Conservation (phyloP, 23 tunicate species). For the Phallusia fumigata region DNA sequence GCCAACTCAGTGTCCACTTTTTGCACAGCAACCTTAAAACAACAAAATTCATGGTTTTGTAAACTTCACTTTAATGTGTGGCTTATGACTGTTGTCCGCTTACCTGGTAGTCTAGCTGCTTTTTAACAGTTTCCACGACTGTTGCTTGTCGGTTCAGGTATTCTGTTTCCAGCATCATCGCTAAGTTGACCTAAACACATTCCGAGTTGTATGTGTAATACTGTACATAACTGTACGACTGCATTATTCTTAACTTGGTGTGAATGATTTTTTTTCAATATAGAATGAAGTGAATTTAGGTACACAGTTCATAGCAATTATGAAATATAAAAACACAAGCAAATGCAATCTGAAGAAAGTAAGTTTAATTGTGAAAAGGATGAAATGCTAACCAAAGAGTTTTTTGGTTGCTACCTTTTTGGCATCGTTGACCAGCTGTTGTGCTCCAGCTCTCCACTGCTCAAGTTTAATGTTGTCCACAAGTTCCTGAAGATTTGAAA, state of each 20-base stretch:
- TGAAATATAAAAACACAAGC: no score
- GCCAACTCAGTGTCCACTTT: conserved; percentile 70
- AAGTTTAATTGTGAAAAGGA: no score
- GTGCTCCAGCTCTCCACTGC: conserved; percentile 81
- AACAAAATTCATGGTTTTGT: no score
- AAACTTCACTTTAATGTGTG: no score
- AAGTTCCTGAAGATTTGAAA: conserved; percentile 26
- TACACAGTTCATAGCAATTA: no score
- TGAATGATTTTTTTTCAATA: no score
- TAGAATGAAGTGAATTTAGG: no score
- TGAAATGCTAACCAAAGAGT: no score
- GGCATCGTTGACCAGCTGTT: conserved; percentile 74
- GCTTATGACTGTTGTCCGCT: neutral
- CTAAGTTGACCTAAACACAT: conserved; percentile 59
- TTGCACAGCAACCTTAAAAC: conserved; percentile 79
- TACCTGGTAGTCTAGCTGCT: conserved; percentile 85
- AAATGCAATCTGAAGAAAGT: no score
- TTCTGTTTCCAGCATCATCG: conserved; percentile 95
- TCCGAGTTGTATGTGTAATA: no score
- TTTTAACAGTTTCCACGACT: conserved; percentile 71
- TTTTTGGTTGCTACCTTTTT: conserved; percentile 66
- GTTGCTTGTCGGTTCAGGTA: conserved; percentile 67
- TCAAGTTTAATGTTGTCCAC: conserved; percentile 77
- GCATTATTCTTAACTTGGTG: no score
- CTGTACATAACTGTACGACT: no score